Conservation (phyloP, 2,888 invertebrate genomes). For the Conchocele bisecta region DNA sequence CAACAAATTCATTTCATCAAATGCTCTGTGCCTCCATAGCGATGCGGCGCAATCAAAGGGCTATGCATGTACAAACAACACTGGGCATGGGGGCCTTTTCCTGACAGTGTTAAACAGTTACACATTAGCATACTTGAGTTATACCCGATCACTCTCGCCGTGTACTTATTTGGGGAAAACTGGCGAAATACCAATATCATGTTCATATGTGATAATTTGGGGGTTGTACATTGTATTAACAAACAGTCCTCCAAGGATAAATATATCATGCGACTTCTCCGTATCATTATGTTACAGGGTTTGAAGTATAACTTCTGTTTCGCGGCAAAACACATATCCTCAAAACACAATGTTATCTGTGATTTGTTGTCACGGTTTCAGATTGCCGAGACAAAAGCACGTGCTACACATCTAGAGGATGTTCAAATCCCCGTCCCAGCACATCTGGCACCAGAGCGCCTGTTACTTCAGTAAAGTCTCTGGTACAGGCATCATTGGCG, state of each 20-base stretch:
- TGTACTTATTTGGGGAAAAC: slow-evolving; percentile 1
- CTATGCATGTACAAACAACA: slow-evolving; percentile 3
- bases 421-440: slow-evolving; percentile 13
- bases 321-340: slow-evolving; percentile 5
- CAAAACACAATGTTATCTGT: slow-evolving; percentile 12
- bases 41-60: slow-evolving; percentile 28
- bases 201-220: slow-evolving; percentile 23
- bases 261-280: slow-evolving; percentile 10
- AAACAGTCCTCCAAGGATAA: slow-evolving; percentile 32
- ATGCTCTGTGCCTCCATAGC: neutral
- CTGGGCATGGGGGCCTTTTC: slow-evolving; percentile 22
- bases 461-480: neutral
- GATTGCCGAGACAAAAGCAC: slow-evolving; percentile 8
- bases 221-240: slow-evolving; percentile 28
- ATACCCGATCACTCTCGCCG: slow-evolving; percentile 31
- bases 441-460: neutral
- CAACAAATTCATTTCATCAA: slow-evolving; percentile 19
- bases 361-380: slow-evolving; percentile 31
- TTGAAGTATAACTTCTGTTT: slow-evolving; percentile 28
- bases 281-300: slow-evolving; percentile 14
- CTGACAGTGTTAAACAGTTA: neutral
- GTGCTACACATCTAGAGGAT: slow-evolving; percentile 9
- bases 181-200: slow-evolving; percentile 33
- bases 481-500: neutral
- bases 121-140: slow-evolving; percentile 32